Percentiles rank a stretch among this genome's conserved stretches.
Conservation (phyloP, 2,113 vertebrate genomes). For the Castor canadensis region DNA sequence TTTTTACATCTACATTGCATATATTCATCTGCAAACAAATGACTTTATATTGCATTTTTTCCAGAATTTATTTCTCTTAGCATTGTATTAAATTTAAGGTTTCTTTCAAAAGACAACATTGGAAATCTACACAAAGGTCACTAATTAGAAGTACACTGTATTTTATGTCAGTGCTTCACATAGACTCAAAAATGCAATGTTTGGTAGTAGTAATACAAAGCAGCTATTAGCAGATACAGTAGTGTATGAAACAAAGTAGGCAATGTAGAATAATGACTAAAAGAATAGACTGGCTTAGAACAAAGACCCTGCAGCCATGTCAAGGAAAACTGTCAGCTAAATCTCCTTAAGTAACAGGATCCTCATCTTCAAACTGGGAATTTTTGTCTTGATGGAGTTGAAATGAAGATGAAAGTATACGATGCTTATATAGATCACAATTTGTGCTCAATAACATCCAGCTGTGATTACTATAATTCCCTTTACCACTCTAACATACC, state of each 20-base stretch:
- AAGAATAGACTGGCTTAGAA: background rate
- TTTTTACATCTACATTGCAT: background rate
- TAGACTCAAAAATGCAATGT: background rate
- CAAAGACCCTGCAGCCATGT: background rate
- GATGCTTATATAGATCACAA: background rate
- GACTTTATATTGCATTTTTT: background rate
- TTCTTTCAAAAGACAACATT: background rate
- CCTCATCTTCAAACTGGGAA: background rate
- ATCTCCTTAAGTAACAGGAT: background rate
- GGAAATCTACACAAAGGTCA: background rate
- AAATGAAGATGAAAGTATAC: background rate
- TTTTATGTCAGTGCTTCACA: background rate
- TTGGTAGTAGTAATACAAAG: background rate
- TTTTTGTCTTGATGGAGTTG: background rate
- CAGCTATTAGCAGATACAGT: background rate
- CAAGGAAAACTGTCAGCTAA: background rate
- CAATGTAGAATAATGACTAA: background rate
- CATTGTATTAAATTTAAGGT: slow-evolving; percentile 3
- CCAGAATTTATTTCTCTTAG: background rate
- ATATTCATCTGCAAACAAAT: background rate
- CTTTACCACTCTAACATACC: background rate
- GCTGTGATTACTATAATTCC: background rate
- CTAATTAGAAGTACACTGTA: background rate
- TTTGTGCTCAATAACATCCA: background rate
- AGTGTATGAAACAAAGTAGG: background rate